These are phyloP conservation scores for Urocitellus parryii DNA, from an alignment of 2,113 vertebrate species.

Conservation along the genomic window DNA sequence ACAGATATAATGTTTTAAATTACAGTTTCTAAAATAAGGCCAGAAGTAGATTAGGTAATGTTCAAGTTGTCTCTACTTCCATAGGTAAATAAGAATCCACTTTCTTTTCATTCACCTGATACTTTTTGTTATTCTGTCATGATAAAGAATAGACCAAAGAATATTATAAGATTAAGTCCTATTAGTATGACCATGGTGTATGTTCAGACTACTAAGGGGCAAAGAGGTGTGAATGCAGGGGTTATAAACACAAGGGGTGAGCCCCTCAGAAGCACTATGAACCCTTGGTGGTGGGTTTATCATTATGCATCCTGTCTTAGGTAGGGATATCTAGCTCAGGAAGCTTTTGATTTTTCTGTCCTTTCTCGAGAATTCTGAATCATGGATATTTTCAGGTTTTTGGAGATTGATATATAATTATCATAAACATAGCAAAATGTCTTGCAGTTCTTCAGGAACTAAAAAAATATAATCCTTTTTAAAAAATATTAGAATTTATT, in stretches of 20 bases:
- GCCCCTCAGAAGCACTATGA: not conserved
- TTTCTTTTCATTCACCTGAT: constrained; percentile 24
- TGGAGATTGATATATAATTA: constrained; percentile 2
- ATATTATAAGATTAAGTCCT: not conserved
- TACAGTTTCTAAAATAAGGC: not conserved
- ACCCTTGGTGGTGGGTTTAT: rapidly evolving
- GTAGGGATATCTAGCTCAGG: not conserved
- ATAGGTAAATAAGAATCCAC: not conserved
- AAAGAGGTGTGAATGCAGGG: not conserved
- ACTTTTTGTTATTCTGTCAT: not conserved
- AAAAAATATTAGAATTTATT: not conserved
- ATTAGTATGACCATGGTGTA: not conserved
- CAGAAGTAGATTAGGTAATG: not conserved
- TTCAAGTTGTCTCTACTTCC: not conserved
- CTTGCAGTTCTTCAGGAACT: constrained; percentile 29
- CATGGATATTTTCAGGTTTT: not conserved
- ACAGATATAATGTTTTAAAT: not conserved
- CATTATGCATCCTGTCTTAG: not conserved
- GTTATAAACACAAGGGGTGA: not conserved
- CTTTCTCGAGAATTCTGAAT: constrained; percentile 37
- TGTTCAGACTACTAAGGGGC: not conserved
- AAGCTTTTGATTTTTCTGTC: not conserved
- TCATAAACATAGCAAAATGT: constrained; percentile 11
- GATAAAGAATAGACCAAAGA: not conserved
- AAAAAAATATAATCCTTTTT: not conserved